These are phyloP conservation scores for Callithrix jacchus DNA, from an alignment of 2,113 vertebrate genomes.

Conservation along the genomic window DNA sequence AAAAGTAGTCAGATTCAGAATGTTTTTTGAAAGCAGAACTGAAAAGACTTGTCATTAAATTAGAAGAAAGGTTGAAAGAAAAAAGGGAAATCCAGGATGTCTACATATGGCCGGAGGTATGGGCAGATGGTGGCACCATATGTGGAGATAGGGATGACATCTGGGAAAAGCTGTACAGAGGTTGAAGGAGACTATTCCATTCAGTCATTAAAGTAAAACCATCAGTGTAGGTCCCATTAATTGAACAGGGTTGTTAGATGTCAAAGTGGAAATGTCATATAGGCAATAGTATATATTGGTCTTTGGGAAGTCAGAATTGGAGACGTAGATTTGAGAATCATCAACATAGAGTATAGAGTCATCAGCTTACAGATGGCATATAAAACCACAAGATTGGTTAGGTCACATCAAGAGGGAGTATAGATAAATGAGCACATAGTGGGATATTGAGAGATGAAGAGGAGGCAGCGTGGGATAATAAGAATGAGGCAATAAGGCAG, in stretches of 20 bases:
- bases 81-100: not conserved
- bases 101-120: not conserved
- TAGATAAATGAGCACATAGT: not conserved
- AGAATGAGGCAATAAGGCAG: not conserved
- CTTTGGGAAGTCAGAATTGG: not conserved
- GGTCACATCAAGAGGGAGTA: accelerated
- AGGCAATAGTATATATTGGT: not conserved
- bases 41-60: not conserved
- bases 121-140: not conserved
- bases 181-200: not conserved
- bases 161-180: not conserved
- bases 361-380: not conserved
- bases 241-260: not conserved
- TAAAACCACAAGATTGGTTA: not conserved
- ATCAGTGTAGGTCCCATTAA: not conserved
- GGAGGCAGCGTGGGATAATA: not conserved
- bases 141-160: not conserved
- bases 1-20: not conserved
- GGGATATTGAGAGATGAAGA: not conserved
- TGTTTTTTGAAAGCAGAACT: not conserved
- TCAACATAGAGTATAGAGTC: not conserved
- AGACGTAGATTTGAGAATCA: not conserved
- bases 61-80: not conserved
- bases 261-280: not conserved
- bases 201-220: not conserved